These are phyloP conservation scores for Dinocampus coccinellae DNA, from an alignment of 2,888 invertebrate genomes.

Conservation along the genomic window DNA sequence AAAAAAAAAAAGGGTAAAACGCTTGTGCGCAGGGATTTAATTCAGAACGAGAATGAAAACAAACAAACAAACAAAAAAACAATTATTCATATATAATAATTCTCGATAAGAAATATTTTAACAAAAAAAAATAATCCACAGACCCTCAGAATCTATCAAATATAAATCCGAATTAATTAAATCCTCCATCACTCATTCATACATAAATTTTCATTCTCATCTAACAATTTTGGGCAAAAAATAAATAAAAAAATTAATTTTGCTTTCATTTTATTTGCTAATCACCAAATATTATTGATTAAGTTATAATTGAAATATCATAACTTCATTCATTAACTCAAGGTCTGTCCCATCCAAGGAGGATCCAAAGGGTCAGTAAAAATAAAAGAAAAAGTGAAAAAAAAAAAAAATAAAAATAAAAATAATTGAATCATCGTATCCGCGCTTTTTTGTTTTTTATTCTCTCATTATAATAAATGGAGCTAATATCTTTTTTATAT, in stretches of 20 bases:
- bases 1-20: constrained; percentile 36
- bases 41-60: constrained; percentile 27
- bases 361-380: constrained; percentile 55
- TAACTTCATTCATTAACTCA: constrained; percentile 52
- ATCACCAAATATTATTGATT: constrained; percentile 54
- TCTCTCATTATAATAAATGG: background rate
- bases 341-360: constrained; percentile 60
- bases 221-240: constrained; percentile 33
- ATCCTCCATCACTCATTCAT: constrained; percentile 12
- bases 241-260: too few species aligned
- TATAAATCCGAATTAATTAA: background rate
- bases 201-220: constrained; percentile 13
- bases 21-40: constrained; percentile 46
- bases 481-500: background rate
- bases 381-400: background rate
- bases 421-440: background rate
- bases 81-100: constrained; percentile 2
- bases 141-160: background rate
- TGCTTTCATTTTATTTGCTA: constrained; percentile 58
- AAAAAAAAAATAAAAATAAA: background rate
- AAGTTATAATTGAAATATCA: constrained; percentile 47
- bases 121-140: constrained; percentile 23
- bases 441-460: constrained; percentile 13
- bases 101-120: background rate
- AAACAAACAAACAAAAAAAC: constrained; percentile 18